phyloP scores from a whole-genome alignment of 2,888 invertebrate genomes.

The Metellina segmentata region DNA sequence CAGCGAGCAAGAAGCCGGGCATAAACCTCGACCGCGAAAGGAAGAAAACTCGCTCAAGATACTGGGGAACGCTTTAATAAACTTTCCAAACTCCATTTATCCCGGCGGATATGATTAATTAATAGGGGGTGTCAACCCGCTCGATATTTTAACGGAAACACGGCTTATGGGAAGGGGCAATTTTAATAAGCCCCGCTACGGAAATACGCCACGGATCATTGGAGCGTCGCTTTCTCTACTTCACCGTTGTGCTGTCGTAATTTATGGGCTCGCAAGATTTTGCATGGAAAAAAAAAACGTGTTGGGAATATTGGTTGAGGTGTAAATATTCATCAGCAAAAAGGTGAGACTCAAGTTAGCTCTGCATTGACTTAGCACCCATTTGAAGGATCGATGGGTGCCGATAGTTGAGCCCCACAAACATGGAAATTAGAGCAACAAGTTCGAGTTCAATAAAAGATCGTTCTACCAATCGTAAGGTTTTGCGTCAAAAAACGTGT shows the following conservation, averaged over 20 bases:
- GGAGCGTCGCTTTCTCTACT: conserved; percentile 14
- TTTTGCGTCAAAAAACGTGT: no score
- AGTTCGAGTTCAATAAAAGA: no score
- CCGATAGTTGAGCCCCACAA: neutral
- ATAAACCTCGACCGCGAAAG: neutral
- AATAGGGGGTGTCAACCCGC: conserved; percentile 22
- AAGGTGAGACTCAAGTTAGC: no score
- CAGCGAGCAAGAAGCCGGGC: neutral
- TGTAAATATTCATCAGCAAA: neutral
- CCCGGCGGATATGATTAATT: conserved; percentile 49
- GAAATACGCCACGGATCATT: conserved; percentile 13
- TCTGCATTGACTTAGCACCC: no score
- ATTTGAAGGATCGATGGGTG: no score
- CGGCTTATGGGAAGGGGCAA: conserved; percentile 13
- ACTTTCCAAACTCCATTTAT: conserved; percentile 33
- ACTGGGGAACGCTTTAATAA: conserved; percentile 19
- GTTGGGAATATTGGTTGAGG: no score
- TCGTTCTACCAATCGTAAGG: no score
- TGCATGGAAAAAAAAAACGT: neutral
- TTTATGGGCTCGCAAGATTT: neutral
- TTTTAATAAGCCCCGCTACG: conserved; percentile 31
- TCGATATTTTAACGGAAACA: conserved; percentile 15
- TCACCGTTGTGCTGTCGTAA: conserved; percentile 1
- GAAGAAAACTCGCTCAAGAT: neutral
- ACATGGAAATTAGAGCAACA: neutral